phyloP scores from a whole-genome alignment of 2,888 invertebrate species.

The Drosophila lutescens region DNA sequence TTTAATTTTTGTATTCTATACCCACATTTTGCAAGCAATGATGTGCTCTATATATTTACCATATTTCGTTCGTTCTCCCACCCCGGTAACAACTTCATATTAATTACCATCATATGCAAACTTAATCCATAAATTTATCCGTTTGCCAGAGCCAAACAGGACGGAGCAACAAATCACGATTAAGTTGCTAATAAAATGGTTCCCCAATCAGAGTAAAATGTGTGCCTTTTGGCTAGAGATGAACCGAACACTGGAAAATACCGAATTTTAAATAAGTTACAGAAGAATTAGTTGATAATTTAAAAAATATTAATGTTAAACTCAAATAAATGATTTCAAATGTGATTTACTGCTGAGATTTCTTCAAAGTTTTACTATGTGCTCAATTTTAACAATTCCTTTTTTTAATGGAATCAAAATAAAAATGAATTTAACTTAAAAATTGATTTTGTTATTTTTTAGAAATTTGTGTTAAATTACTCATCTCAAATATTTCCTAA shows the following conservation, averaged over 20 bases:
- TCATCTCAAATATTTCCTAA: not conserved
- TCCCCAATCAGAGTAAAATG: conserved; percentile 80
- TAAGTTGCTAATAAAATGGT: conserved; percentile 80
- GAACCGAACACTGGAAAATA: not conserved
- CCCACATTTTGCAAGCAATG: not conserved
- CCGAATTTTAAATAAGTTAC: not conserved
- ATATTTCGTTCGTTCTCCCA: not conserved
- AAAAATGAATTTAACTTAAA: too few species aligned
- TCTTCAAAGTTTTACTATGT: too few species aligned
- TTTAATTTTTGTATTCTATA: not conserved
- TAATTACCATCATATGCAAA: conserved; percentile 62
- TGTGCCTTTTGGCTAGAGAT: conserved; percentile 50
- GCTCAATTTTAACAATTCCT: too few species aligned
- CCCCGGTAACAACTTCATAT: conserved; percentile 47
- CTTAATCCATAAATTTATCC: conserved; percentile 75
- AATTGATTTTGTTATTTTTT: too few species aligned
- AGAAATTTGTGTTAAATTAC: too few species aligned
- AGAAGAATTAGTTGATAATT: not conserved
- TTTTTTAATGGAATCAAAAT: too few species aligned
- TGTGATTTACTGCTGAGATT: too few species aligned
- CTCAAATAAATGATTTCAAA: too few species aligned
- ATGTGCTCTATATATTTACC: not conserved
- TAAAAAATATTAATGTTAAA: too few species aligned
- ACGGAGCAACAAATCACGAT: conserved; percentile 78
- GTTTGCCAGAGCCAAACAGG: conserved; percentile 49